phyloP scores from a whole-genome alignment of 2,888 invertebrate genomes.

The Hirtodrosophila alboralis region DNA sequence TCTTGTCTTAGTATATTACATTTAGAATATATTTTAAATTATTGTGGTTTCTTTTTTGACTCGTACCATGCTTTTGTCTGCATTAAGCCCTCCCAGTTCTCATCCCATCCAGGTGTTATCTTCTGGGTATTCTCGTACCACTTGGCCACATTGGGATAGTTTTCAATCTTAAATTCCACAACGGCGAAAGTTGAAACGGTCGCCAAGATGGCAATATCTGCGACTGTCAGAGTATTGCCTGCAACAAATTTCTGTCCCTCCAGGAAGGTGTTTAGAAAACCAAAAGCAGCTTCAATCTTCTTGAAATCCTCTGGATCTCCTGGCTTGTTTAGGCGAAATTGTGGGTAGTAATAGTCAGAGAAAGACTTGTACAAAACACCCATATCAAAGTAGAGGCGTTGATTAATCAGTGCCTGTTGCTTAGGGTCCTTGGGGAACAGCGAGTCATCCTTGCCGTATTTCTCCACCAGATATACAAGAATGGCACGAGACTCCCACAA shows the following conservation, averaged over 20 bases:
- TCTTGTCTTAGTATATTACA: not conserved
- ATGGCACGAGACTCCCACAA: slow-evolving; percentile 94
- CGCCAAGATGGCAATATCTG: slow-evolving; percentile 89
- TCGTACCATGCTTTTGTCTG: slow-evolving; percentile 79
- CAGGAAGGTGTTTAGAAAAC: slow-evolving; percentile 89
- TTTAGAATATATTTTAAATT: not conserved
- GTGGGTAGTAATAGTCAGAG: slow-evolving; percentile 88
- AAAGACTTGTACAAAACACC: slow-evolving; percentile 88
- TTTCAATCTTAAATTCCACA: slow-evolving; percentile 87
- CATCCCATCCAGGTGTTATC: slow-evolving; percentile 86
- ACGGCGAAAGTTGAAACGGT: slow-evolving; percentile 89
- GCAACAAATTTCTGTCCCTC: slow-evolving; percentile 89
- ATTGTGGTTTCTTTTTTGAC: slow-evolving; percentile 4
- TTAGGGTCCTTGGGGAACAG: slow-evolving; percentile 90
- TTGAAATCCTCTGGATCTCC: slow-evolving; percentile 88
- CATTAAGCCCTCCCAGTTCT: slow-evolving; percentile 85
- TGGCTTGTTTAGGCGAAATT: slow-evolving; percentile 86
- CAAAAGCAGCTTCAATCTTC: slow-evolving; percentile 88
- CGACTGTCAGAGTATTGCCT: slow-evolving; percentile 89
- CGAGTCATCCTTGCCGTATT: slow-evolving; percentile 90
- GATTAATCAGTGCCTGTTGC: slow-evolving; percentile 90
- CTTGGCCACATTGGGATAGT: slow-evolving; percentile 88
- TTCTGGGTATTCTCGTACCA: slow-evolving; percentile 86
- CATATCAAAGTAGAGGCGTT: slow-evolving; percentile 91
- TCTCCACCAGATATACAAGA: slow-evolving; percentile 90